Evolutionary conservation across 2,113 vertebrate species (phyloP).

Genomic region (Forbesichthys agassizii): DNA sequence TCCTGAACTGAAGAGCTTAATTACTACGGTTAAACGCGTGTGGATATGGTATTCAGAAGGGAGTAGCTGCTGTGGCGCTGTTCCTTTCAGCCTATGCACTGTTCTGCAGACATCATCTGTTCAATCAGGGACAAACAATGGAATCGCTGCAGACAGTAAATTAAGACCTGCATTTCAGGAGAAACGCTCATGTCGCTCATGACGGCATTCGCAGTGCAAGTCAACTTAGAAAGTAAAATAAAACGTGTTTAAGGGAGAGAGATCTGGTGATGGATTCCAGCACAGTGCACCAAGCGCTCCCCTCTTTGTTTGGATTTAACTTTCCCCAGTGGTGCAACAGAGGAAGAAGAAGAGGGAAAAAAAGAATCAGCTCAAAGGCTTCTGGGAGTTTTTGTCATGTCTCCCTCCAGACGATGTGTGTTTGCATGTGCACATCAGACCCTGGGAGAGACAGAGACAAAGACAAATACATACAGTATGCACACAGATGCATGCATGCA

Average conservation of each 20-base stretch:
- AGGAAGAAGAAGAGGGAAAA: slow-evolving; percentile 54
- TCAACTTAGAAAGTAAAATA: slow-evolving; percentile 68
- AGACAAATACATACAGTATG: slow-evolving; percentile 70
- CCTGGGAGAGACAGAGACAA: slow-evolving; percentile 71
- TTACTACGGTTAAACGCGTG: slow-evolving; percentile 9
- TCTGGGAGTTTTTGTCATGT: slow-evolving; percentile 82
- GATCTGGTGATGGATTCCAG: slow-evolving; percentile 67
- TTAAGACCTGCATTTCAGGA: slow-evolving; percentile 54
- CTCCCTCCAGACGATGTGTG: slow-evolving; percentile 77
- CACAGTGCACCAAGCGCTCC: slow-evolving; percentile 50
- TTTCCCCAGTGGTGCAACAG: slow-evolving; percentile 73
- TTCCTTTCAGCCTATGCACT: slow-evolving; percentile 50
- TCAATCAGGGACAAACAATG: slow-evolving; percentile 42
- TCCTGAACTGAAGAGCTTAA: slow-evolving; percentile 35
- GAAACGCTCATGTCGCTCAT: slow-evolving; percentile 48
- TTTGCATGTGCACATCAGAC: slow-evolving; percentile 80
- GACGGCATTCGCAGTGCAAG: slow-evolving; percentile 65
- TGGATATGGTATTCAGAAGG: slow-evolving; percentile 34
- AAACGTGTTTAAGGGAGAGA: slow-evolving; percentile 69
- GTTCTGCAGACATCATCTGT: slow-evolving; percentile 48
- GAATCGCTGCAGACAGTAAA: slow-evolving; percentile 48
- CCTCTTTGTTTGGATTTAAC: slow-evolving; percentile 82
- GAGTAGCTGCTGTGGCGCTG: slow-evolving; percentile 43
- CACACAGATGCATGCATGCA: slow-evolving; percentile 37
- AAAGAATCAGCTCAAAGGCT: slow-evolving; percentile 74